Evolutionary conservation across 92 coral and sea anemone species (phyloP).

Genomic region (Epizoanthus fatuus): DNA sequence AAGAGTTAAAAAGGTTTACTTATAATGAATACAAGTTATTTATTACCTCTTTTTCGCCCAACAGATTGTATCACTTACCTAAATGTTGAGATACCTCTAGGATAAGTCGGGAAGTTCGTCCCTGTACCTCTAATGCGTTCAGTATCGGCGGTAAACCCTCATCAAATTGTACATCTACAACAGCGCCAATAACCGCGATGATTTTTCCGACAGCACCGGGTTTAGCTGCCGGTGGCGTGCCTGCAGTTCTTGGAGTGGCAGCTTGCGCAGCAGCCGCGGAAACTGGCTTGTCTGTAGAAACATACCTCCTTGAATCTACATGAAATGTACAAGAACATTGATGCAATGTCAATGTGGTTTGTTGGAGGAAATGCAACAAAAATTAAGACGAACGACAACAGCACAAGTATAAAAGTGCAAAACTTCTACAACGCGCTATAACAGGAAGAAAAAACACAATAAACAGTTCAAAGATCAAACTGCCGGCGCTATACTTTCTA

Average conservation of each 20-base stretch:
- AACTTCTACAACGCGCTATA: background rate
- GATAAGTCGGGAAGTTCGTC: constrained; percentile 89
- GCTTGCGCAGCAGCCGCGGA: constrained; percentile 93
- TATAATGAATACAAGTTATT: background rate
- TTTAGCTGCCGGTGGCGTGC: constrained; percentile 73
- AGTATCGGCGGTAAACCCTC: constrained; percentile 97
- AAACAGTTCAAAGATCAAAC: background rate
- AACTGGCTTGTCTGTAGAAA: constrained; percentile 95
- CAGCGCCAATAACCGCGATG: constrained; percentile 99
- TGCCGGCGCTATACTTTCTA: background rate
- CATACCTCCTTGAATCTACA: constrained; percentile 90
- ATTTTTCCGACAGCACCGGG: constrained; percentile 91
- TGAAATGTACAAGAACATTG: background rate
- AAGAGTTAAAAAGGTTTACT: background rate
- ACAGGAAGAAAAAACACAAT: background rate
- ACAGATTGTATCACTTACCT: constrained; percentile 61
- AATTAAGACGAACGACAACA: background rate
- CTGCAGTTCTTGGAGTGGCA: constrained; percentile 62
- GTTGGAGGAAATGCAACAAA: background rate
- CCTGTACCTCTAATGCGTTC: constrained; percentile 96
- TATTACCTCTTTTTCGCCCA: background rate
- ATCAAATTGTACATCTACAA: constrained; percentile 98
- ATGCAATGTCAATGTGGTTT: background rate
- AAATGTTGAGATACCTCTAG: constrained; percentile 99
- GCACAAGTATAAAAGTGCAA: background rate